Conservation (phyloP, 1,140 invertebrate genomes). For the Sinonovacula constricta region DNA sequence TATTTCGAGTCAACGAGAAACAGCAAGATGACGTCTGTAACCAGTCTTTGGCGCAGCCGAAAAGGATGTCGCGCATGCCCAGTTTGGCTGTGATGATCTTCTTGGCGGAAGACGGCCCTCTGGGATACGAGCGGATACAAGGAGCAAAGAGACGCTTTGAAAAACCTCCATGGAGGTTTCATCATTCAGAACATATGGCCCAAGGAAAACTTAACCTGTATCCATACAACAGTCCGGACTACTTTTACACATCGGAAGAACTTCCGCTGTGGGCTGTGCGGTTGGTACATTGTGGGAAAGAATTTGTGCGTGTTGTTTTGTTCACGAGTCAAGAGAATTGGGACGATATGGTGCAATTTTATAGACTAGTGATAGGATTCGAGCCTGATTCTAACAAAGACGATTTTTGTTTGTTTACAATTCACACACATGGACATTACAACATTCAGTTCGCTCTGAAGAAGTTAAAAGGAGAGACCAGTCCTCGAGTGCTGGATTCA, state of each 20-base stretch:
- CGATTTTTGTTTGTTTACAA: constrained; percentile 74
- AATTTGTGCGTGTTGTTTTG: constrained; percentile 69
- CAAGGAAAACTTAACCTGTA: constrained; percentile 64
- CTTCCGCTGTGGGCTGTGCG: constrained; percentile 72
- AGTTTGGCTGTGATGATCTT: constrained; percentile 68
- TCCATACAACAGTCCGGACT: constrained; percentile 69
- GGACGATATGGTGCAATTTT: constrained; percentile 73
- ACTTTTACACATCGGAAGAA: constrained; percentile 68
- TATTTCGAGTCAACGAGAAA: constrained; percentile 64
- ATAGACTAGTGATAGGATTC: constrained; percentile 67
- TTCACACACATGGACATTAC: constrained; percentile 66
- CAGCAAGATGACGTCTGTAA: neutral
- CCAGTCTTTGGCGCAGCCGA: neutral
- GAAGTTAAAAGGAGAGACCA: constrained; percentile 52
- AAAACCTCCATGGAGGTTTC: constrained; percentile 70
- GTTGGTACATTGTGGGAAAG: constrained; percentile 74
- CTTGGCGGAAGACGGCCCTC: constrained; percentile 65
- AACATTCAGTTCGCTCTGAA: constrained; percentile 74
- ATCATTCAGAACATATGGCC: constrained; percentile 70
- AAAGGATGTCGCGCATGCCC: constrained; percentile 49
- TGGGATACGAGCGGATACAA: constrained; percentile 63
- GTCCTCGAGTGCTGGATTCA: constrained; percentile 56
- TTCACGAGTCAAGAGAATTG: constrained; percentile 70
- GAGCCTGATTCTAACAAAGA: constrained; percentile 64
- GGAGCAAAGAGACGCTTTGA: constrained; percentile 61